Base-by-base conservation (phyloP, 92 coral and sea anemone species). In the Paragorgia papillata region DNA sequence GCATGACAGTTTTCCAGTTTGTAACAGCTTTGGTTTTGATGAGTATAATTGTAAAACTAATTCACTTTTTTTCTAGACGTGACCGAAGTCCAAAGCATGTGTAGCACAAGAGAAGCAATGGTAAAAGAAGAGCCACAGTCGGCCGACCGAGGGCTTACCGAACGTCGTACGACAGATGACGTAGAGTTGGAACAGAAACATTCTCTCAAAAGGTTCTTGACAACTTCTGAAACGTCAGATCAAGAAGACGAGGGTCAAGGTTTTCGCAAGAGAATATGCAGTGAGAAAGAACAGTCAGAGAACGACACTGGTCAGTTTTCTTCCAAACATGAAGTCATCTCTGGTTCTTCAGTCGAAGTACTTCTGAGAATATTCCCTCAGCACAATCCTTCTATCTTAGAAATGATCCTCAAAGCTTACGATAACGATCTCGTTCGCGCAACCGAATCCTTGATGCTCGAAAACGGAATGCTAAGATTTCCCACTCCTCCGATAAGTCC, bases 371-470 rank as follows among this genome's bases (percentile, higher is more conserved):
- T 94, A 51, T 94, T 94, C 62, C 98, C 98, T 24, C 94, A 94
- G 19, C 98, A 94, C 79, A 89, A 89, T 41, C 73, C 84, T 50
- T 90, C 97, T 1, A 89, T 94, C 20, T 46, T 94, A 19, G 98
- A 94, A 74, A 85, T 94, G 41, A 94, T 90, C 33, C 84, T 94
- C 58, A 85, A 92, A 26, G 91, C 98, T 1, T 90, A 92, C n/a
- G 98, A 91, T 27, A 90, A 90, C 57, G 98, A 94, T 53, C 79
- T 94, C 0, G 98, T 90, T 27, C 89, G 89, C 29, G 96, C 98
- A 9, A 88, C 92, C 12, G 98, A 94, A 57, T 94, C 98, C 0
- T 88, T 94, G 30, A 77, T 91, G n/a, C 97, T 92, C 20, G 95
- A 91, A 33, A 82, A 82, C 75, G 78, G 78, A 24, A 71, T 71